phyloP scores from a whole-genome alignment of 1,140 invertebrate species.

The Spodoptera litura region DNA sequence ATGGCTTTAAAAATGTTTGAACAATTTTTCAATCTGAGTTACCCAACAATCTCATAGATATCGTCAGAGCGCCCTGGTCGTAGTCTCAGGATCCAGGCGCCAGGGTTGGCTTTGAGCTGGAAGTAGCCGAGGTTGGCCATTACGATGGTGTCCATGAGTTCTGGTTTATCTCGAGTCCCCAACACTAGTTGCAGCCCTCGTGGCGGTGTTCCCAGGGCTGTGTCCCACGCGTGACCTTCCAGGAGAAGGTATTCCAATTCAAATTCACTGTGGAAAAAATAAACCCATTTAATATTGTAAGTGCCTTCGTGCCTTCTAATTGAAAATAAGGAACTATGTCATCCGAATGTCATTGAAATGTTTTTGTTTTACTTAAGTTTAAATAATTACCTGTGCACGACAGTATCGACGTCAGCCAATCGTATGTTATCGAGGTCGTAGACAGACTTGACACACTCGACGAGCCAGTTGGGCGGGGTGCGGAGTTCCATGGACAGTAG shows the following conservation, averaged over 20 bases:
- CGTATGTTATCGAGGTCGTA: slow-evolving; percentile 99
- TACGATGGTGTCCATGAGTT: slow-evolving; percentile 98
- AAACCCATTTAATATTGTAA: not conserved
- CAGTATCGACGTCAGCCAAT: slow-evolving; percentile 93
- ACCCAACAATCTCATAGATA: slow-evolving; percentile 95
- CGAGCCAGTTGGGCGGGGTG: slow-evolving; percentile 99
- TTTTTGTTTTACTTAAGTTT: not conserved
- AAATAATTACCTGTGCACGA: slow-evolving; percentile 87
- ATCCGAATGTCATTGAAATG: too few species aligned
- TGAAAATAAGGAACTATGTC: too few species aligned
- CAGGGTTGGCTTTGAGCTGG: slow-evolving; percentile 99
- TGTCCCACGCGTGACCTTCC: slow-evolving; percentile 99
- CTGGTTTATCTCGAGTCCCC: slow-evolving; percentile 92
- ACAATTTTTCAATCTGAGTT: slow-evolving; percentile 45
- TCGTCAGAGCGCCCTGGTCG: slow-evolving; percentile 97
- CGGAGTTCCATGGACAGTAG: slow-evolving; percentile 98
- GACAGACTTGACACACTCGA: slow-evolving; percentile 96
- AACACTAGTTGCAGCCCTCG: slow-evolving; percentile 98
- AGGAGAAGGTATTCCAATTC: slow-evolving; percentile 96
- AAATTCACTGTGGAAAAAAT: slow-evolving; percentile 90
- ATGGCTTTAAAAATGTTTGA: not conserved
- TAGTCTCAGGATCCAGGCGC: slow-evolving; percentile 95
- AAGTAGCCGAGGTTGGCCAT: slow-evolving; percentile 99
- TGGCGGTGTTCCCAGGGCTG: slow-evolving; percentile 95
- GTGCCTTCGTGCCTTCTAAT: too few species aligned